These are phyloP conservation scores for Rhinopomastus cyanomelas DNA, from an alignment of 2,113 vertebrate species.

Conservation along the genomic window DNA sequence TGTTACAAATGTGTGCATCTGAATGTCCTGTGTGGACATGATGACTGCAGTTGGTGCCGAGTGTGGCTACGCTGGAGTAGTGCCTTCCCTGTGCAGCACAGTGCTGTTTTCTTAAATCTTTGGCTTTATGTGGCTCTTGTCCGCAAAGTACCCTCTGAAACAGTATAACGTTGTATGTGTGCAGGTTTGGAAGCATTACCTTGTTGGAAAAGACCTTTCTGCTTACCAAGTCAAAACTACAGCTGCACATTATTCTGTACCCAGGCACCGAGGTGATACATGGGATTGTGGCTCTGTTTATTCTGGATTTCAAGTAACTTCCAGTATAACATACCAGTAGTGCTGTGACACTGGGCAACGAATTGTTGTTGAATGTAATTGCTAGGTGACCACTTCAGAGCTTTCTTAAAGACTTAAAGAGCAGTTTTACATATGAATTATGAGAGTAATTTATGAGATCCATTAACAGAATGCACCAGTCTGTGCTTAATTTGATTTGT, in stretches of 20 bases:
- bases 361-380: not conserved
- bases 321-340: not conserved
- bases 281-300: not conserved
- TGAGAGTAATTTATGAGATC: not conserved
- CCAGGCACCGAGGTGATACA: not conserved
- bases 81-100: not conserved
- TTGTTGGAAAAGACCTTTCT: not conserved
- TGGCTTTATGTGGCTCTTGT: rapidly evolving
- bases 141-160: not conserved
- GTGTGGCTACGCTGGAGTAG: not conserved
- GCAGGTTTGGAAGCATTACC: not conserved
- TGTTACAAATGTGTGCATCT: not conserved
- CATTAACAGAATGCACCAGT: not conserved
- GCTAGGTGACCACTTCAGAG: not conserved
- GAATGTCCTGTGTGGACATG: not conserved
- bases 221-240: not conserved
- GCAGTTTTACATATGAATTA: not conserved
- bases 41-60: not conserved
- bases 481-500: not conserved
- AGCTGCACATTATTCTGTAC: not conserved
- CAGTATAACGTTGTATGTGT: rapidly evolving
- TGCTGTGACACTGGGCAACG: not conserved
- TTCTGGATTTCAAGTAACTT: not conserved
- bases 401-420: not conserved
- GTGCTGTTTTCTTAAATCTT: not conserved